A percentile compares a stretch with the other conserved stretches of the same genome.
phyloP scores from a whole-genome alignment of 2,797 vertebrate genomes.

The Lepilemur septentrionalis region DNA sequence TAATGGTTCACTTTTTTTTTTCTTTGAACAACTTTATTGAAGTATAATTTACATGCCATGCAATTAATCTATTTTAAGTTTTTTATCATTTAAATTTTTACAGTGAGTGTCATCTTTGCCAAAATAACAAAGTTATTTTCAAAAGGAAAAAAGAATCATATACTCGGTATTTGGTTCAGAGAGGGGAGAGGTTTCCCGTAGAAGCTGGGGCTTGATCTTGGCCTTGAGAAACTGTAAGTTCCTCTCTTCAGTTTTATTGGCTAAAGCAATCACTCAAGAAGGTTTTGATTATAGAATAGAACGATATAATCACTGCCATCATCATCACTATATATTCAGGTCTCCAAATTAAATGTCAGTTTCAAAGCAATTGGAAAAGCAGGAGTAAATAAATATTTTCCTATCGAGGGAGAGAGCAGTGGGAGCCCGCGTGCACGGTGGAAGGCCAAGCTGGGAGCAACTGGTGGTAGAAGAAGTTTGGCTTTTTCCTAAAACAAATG shows the following conservation, averaged over 20 bases:
- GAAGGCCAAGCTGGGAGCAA: no score
- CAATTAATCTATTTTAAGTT: no score
- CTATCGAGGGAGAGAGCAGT: background rate
- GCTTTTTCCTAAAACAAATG: background rate
- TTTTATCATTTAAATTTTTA: background rate
- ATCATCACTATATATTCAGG: background rate
- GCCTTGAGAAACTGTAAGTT: background rate
- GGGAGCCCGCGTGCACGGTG: background rate
- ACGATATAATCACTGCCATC: background rate
- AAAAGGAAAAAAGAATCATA: background rate
- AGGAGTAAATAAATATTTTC: background rate
- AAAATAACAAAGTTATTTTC: background rate
- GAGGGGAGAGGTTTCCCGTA: background rate
- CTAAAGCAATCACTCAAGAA: background rate
- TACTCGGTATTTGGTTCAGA: background rate
- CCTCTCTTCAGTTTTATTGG: background rate
- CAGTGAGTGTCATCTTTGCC: background rate
- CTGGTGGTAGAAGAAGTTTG: background rate
- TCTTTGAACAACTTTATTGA: no score
- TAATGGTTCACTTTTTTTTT: background rate
- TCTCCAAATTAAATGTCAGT: background rate
- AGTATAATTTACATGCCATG: no score
- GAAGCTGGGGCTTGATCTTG: background rate
- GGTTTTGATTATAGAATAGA: background rate
- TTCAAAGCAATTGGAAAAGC: background rate